Evolutionary conservation across 2,113 vertebrate species (phyloP).

Genomic region (Heterocephalus glaber): DNA sequence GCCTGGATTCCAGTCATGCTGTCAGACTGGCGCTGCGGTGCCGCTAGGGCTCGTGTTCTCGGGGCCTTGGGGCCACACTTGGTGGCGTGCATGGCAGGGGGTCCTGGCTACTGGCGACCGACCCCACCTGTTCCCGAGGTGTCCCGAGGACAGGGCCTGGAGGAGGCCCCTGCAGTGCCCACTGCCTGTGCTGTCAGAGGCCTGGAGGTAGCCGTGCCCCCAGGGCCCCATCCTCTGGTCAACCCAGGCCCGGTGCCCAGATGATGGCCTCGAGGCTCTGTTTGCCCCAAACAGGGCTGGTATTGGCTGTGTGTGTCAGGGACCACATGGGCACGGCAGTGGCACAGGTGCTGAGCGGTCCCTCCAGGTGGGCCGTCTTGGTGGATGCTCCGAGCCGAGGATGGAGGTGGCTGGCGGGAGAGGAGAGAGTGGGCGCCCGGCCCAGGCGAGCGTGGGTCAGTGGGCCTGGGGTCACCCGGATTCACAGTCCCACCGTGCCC

Average conservation of each 20-base stretch:
- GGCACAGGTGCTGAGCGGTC: fast-evolving
- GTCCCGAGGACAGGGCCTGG: not conserved
- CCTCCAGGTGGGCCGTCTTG: fast-evolving
- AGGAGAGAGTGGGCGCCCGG: not conserved
- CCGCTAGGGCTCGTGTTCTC: too few relatives aligned
- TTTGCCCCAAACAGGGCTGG: not conserved
- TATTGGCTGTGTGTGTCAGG: fast-evolving
- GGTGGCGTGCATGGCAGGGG: not conserved
- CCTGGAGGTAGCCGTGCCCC: not conserved
- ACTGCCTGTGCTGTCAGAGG: not conserved
- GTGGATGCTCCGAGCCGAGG: not conserved
- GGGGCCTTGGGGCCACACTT: fast-evolving
- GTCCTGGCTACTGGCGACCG: not conserved
- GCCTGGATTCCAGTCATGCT: not conserved
- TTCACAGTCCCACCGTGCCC: not conserved
- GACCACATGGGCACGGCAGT: not conserved
- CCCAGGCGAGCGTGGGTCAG: not conserved
- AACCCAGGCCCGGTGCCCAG: not conserved
- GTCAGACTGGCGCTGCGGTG: fast-evolving
- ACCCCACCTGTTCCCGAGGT: not conserved
- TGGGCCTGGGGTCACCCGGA: not conserved
- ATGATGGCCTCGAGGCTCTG: fast-evolving
- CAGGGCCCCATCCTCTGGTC: not conserved
- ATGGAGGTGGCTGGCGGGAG: fast-evolving
- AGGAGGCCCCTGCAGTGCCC: not conserved